Conservation (phyloP, 2,113 vertebrate genomes). For the Salvator merianae region DNA sequence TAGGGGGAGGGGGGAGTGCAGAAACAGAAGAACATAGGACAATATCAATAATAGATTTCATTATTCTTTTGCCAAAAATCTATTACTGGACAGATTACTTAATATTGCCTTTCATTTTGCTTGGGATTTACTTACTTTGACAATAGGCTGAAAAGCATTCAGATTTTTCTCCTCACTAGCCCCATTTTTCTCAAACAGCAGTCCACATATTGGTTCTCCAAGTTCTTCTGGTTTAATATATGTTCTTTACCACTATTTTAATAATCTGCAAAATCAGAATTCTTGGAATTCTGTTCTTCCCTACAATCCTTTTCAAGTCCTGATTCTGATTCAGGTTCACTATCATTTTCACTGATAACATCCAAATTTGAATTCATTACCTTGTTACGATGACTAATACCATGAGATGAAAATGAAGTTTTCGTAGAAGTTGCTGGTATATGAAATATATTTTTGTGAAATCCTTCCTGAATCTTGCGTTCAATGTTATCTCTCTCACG, state of each 20-base stretch:
- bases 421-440: slow-evolving; percentile 10
- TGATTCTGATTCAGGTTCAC: slow-evolving; percentile 25
- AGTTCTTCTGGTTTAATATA: neutral
- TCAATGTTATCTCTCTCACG: slow-evolving; percentile 16
- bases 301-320: neutral
- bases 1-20: no score
- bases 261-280: neutral
- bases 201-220: slow-evolving; percentile 14
- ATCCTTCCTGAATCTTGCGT: slow-evolving; percentile 8
- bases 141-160: slow-evolving; percentile 12
- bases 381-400: neutral
- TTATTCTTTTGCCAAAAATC: neutral
- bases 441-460: slow-evolving; percentile 20
- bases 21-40: no score
- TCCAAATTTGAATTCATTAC: slow-evolving; percentile 17
- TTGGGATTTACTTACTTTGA: slow-evolving; percentile 43
- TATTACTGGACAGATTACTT: neutral
- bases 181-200: slow-evolving; percentile 16
- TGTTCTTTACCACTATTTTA: slow-evolving; percentile 29
- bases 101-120: neutral
- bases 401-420: slow-evolving; percentile 11
- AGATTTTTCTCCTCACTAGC: slow-evolving; percentile 24
- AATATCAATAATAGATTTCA: neutral
- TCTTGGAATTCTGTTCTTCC: neutral
- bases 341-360: slow-evolving; percentile 26